Base-by-base conservation (phyloP, 1,140 invertebrate genomes). In the Drosophila nigromelanica region DNA sequence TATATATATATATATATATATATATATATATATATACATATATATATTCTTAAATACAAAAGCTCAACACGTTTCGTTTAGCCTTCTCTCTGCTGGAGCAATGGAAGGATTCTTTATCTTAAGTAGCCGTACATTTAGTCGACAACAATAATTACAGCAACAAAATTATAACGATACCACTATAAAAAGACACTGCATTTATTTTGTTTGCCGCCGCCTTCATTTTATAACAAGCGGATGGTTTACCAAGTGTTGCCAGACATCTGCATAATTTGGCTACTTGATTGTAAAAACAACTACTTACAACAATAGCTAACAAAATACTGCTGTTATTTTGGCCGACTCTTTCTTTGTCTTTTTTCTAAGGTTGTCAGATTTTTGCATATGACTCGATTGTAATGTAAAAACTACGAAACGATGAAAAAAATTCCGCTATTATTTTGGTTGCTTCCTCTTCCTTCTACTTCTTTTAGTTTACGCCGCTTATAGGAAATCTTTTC, bases 401-500 rank as follows among this genome's bases (percentile, higher is more conserved):
- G 21, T 24, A 24, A 50, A 60, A 50, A 60, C 11, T 12, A 18
- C 18, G 5, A 40, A 47, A 11, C 24, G 24, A 50, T 50, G 30
- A 10, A 35, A 8, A 35, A 35, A 35, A 35, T 35, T 35, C 33
- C 33, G 33, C 33, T 10, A 35, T 18, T 15, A 18, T 37, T 35
- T 48, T 45, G 15, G 27, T 50, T 5, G 6, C 33, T 40, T 35
- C 45, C 60, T 35, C 37, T 24, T 61, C 11, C 24, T 50, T 47
- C 14, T 64, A 21, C 35, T 47, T 15, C 6, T n/a, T 14, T 56
- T 64, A 40, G 12, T 24, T 51, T 42, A 35, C 45, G 60, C 51
- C 52, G 56, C 70, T 64, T 69, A 76, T 73, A 69, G 40, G 74
- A 76, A 69, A 54, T 68, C 52, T 61, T 56, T 77, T 73, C 71